Evolutionary conservation across 2,888 invertebrate genomes (phyloP).

Genomic region (Microctonus brassicae): DNA sequence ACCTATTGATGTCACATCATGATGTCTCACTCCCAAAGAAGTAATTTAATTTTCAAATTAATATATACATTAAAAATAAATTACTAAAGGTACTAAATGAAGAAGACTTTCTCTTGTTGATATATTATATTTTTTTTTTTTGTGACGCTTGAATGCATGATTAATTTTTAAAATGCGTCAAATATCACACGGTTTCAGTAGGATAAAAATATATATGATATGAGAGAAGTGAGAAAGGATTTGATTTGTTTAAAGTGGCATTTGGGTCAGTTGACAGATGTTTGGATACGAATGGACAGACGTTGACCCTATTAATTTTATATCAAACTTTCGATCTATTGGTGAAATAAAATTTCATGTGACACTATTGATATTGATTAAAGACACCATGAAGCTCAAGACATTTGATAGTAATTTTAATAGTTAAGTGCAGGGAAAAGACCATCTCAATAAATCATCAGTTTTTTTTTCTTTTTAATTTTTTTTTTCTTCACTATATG

Average conservation of each 20-base stretch:
- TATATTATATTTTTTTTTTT: not conserved
- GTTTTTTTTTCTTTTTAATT: not conserved
- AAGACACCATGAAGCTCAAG: conserved; percentile 7
- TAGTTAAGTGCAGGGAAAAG: not conserved
- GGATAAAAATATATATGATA: not conserved
- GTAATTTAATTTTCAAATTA: too few species aligned
- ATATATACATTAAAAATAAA: not conserved
- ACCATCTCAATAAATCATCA: not conserved
- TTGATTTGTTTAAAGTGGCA: conserved; percentile 20
- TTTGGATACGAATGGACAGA: conserved; percentile 8
- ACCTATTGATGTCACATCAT: not conserved
- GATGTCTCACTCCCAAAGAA: not conserved
- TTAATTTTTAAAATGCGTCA: not conserved
- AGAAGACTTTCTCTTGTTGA: not conserved
- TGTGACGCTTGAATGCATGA: not conserved
- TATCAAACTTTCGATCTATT: conserved; percentile 31
- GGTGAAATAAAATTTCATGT: not conserved
- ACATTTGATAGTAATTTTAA: not conserved
- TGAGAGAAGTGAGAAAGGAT: not conserved
- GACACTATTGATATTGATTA: conserved; percentile 26
- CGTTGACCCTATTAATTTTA: conserved; percentile 3
- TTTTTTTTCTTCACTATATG: not conserved
- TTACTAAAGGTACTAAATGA: not conserved
- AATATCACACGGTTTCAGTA: not conserved
- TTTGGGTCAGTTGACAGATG: conserved; percentile 26